phyloP scores from a whole-genome alignment of 2,888 invertebrate genomes.

The Monopis laevigella region DNA sequence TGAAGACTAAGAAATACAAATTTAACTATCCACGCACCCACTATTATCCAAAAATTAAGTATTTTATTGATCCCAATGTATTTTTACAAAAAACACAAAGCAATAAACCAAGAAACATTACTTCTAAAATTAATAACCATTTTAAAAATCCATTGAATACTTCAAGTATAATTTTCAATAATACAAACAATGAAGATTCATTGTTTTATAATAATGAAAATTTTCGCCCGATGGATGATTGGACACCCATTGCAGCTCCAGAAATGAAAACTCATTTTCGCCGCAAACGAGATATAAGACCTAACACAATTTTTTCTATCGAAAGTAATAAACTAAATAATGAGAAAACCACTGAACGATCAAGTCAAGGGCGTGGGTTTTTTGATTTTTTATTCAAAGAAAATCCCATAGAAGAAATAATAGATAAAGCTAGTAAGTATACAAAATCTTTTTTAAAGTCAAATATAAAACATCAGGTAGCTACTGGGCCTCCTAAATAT shows the following conservation, averaged over 20 bases:
- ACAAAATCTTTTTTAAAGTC: conserved; percentile 33
- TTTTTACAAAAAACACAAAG: conserved; percentile 20
- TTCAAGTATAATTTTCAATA: not conserved
- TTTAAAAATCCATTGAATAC: not conserved
- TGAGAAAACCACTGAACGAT: not conserved
- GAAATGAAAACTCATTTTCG: conserved; percentile 1
- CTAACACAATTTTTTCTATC: not conserved
- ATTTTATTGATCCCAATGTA: conserved; percentile 43
- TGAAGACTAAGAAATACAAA: conserved; percentile 58
- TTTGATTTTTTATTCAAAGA: conserved; percentile 29
- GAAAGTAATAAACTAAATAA: conserved; percentile 1
- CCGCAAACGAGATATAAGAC: not conserved
- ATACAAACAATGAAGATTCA: not conserved
- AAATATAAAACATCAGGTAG: conserved; percentile 16
- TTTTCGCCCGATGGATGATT: no score
- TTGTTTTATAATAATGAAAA: no score
- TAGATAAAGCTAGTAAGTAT: conserved; percentile 29
- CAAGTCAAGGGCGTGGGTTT: conserved; percentile 24
- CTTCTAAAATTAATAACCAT: not conserved
- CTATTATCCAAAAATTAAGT: conserved; percentile 53
- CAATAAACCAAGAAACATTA: not conserved
- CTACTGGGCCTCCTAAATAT: conserved; percentile 33
- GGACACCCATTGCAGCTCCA: conserved; percentile 40
- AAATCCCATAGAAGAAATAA: conserved; percentile 26
- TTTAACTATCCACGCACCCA: conserved; percentile 51